Evolutionary conservation across 2,888 invertebrate species (phyloP), one percentile per base, ranked within the genome.

Genomic region (Hanleya hanleyi): DNA sequence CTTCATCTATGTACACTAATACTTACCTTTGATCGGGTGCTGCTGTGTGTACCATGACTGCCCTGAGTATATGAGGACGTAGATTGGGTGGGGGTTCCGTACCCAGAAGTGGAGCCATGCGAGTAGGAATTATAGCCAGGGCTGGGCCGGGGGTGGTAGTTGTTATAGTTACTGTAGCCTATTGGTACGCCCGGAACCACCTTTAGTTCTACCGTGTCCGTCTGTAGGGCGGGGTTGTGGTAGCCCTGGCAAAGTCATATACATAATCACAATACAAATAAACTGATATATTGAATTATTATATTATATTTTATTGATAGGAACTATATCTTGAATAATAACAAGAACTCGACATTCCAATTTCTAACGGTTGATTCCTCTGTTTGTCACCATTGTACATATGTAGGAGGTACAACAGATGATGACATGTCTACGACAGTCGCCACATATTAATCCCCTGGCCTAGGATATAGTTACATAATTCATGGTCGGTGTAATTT

Each of bases 1-100:
- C n/a, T n/a, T n/a, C n/a, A n/a, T n/a, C n/a, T n/a, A n/a, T n/a
- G n/a, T n/a, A n/a, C n/a, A n/a, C n/a, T n/a, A n/a, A n/a, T n/a
- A n/a, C 57, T 57, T 57, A 57, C 57, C 57, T 57, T 57, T 57
- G 57, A 57, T 18, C 57, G 57, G 22, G 57, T 57, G 57, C 57
- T 57, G 57, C 57, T 57, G 29, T 29, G 22, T 29, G 29, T 57
- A 9, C 29, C 57, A 12, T 57, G 57, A 15, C 26, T 57, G 26
- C 57, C 57, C n/a, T n/a, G n/a, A 29, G 57, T 57, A 26, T 57
- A 57, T 15, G 57, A 57, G 57, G 57, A 57, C 12, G 5, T 57
- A 32, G 57, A 57, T 1, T 57, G 57, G 22, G 57, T 57, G 29
- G 57, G 57, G 1, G 57, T 57, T 32, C 57, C 1, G 57, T 57